Evolutionary conservation across 2,888 invertebrate species (phyloP).

Genomic region (Lasioglossum morio): DNA sequence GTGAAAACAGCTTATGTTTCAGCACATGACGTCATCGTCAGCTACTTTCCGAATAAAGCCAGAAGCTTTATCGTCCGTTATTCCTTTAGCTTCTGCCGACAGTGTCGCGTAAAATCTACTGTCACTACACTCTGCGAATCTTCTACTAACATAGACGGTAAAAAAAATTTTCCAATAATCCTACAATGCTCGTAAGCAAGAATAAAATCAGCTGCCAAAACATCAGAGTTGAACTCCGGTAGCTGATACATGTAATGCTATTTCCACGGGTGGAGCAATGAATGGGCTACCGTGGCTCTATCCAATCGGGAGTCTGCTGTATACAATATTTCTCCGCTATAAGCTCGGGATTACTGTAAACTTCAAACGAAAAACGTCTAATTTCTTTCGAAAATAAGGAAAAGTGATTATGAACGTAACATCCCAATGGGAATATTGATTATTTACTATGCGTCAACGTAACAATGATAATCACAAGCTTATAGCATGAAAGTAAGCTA

Average conservation of each 20-base stretch:
- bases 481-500: background rate
- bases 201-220: slow-evolving; percentile 78
- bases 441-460: background rate
- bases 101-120: slow-evolving; percentile 21
- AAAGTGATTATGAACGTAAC: background rate
- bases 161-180: slow-evolving; percentile 47
- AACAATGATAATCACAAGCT: background rate
- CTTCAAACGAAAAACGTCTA: background rate
- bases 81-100: slow-evolving; percentile 26
- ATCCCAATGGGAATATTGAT: background rate
- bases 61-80: slow-evolving; percentile 47
- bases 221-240: slow-evolving; percentile 73
- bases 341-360: background rate
- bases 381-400: background rate
- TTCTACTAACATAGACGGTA: slow-evolving; percentile 2
- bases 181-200: slow-evolving; percentile 46
- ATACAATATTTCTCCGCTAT: slow-evolving; percentile 19
- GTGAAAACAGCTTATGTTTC: slow-evolving; percentile 73
- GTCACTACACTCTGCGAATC: slow-evolving; percentile 7
- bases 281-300: slow-evolving; percentile 37
- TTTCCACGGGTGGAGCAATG: slow-evolving; percentile 64
- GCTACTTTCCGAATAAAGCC: slow-evolving; percentile 70
- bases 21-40: slow-evolving; percentile 76
- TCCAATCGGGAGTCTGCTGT: slow-evolving; percentile 56
- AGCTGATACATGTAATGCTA: slow-evolving; percentile 69